Evolutionary conservation across 2,113 vertebrate genomes (phyloP), one percentile per base, ranked within the genome.

Genomic region (Nothobranchius kuhntae): DNA sequence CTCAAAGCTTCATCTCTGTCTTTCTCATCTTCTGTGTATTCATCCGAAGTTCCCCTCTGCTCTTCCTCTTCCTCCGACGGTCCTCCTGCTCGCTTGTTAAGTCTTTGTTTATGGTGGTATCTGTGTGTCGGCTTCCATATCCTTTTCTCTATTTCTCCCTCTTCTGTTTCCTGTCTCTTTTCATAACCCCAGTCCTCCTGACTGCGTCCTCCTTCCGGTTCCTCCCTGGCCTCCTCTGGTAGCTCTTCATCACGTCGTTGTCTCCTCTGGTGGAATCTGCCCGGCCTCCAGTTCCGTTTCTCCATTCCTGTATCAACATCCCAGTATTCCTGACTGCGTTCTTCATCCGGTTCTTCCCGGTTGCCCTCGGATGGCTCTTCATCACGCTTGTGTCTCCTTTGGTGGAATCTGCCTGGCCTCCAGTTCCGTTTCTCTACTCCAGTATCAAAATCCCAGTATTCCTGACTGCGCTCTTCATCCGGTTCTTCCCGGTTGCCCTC

Each of bases 151-250:
- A 80, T 38, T 45, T 84, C 80, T 38, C 65, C 71, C 30, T 75
- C 63, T 9, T 80, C 85, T 61, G 76, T 77, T 58, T 17, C 77
- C 0, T 68, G 57, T 81, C 56, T 55, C 83, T 50, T 77, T 74
- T 86, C 86, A 2, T 88, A 26, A 35, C 56, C 86, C 87, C 86
- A 89, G 0, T 36, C 75, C 64, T 88, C 90, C 51, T 92, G 91
- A 48, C 91, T 92, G 13, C 86, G 80, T 0, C 88, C 81, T 4
- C 74, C 74, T 0, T 83, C 26, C 1, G 46, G 53, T 4, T 50
- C 65, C 21, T 67, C 71, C 57, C 9, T 68, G 24, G 0, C 35
- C 73, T 26, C 81, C n/a, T 78, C 71, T 1, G 50, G 42, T 6
- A 61, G 61, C 3, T 85, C 85, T 1, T 89, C 72, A 7, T 65